Percentiles rank a stretch among this genome's conserved stretches.
phyloP scores from a whole-genome alignment of 2,113 vertebrate genomes.

The Mesembrinibis cayennensis region DNA sequence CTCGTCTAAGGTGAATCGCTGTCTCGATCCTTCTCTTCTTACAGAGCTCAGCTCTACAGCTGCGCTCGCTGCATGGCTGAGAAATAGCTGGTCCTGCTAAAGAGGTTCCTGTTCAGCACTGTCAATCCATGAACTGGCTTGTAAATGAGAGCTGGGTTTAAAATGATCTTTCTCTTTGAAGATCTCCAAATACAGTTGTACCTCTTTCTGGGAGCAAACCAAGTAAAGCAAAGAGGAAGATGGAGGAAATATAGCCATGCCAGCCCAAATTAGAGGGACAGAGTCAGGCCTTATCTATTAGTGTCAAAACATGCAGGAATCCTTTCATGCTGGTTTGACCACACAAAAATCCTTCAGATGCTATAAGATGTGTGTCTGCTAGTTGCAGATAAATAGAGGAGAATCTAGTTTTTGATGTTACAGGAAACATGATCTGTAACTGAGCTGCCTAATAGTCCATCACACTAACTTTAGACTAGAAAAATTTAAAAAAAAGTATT shows the following conservation, averaged over 20 bases:
- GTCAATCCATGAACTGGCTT: background rate
- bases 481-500: background rate
- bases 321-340: background rate
- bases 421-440: background rate
- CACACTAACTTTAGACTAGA: background rate
- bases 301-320: background rate
- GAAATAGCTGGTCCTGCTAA: background rate
- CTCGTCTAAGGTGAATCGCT: background rate
- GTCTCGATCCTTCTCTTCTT: background rate
- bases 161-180: background rate
- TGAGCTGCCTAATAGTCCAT: background rate
- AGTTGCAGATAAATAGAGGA: background rate
- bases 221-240: background rate
- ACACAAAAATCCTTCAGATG: background rate
- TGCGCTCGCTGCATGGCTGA: background rate
- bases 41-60: background rate
- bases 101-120: background rate
- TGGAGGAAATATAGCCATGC: background rate
- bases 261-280: background rate
- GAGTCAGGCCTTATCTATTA: background rate
- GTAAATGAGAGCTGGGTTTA: background rate
- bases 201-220: background rate
- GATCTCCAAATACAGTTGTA: background rate
- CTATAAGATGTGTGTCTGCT: background rate
- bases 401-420: background rate